Evolutionary conservation across 2,888 invertebrate genomes (phyloP).

Genomic region (Leptothorax acervorum): DNA sequence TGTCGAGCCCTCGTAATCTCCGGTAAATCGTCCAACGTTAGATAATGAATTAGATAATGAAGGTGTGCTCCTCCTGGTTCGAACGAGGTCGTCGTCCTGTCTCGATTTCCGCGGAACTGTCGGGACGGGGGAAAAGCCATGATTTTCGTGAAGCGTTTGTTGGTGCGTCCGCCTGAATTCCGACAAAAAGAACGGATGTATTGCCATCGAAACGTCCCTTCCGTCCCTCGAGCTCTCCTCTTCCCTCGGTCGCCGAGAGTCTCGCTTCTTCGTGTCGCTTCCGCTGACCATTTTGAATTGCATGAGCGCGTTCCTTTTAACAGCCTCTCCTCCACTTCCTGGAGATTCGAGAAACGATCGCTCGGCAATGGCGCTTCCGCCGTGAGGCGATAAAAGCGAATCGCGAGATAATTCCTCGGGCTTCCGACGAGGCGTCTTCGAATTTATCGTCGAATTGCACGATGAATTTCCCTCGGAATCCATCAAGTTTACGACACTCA

Average conservation of each 20-base stretch:
- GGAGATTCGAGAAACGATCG: conserved; percentile 10
- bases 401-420: conserved; percentile 31
- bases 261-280: background rate
- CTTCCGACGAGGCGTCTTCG: background rate
- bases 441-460: conserved; percentile 29
- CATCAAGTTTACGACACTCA: conserved; percentile 25
- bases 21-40: conserved; percentile 61
- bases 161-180: background rate
- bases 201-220: background rate
- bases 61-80: conserved; percentile 45
- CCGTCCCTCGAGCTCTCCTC: background rate
- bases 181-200: conserved; percentile 17
- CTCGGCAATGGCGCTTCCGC: background rate
- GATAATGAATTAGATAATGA: conserved; percentile 67
- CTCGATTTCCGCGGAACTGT: background rate
- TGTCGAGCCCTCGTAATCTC: conserved; percentile 57
- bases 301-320: background rate
- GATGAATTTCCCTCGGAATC: conserved; percentile 31
- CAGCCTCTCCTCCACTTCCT: background rate
- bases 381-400: conserved; percentile 1
- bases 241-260: background rate
- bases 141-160: background rate
- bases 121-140: too few relatives aligned
- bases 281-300: background rate
- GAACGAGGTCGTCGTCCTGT: background rate